Evolutionary conservation across 2,797 vertebrate genomes (phyloP).

Genomic region (Pangasius larnaudii): DNA sequence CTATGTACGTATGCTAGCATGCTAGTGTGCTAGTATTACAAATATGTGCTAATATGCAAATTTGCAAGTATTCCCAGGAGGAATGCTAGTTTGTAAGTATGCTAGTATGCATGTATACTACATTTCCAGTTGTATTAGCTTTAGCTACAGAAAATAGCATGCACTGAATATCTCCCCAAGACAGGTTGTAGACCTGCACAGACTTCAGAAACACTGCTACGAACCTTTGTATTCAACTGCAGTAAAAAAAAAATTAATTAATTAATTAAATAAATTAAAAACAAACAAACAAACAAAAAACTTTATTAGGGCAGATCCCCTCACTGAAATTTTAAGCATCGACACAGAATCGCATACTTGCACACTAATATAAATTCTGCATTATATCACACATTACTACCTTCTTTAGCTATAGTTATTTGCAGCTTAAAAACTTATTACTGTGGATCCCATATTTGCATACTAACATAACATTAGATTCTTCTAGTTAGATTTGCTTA

Average conservation of each 20-base stretch:
- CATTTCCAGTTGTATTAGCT: not conserved
- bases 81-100: not conserved
- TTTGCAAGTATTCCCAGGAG: not conserved
- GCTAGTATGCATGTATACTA: not conserved
- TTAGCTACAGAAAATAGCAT: not conserved
- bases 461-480: no score
- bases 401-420: not conserved
- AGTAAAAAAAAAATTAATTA: no score
- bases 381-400: not conserved
- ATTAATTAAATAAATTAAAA: no score
- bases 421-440: not conserved
- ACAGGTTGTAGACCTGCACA: not conserved
- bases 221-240: no score
- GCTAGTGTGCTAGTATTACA: not conserved
- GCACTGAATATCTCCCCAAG: not conserved
- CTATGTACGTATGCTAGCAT: not conserved
- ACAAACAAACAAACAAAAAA: no score
- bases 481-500: no score
- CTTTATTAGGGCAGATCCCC: no score
- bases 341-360: no score
- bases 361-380: not conserved
- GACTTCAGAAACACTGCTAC: not conserved
- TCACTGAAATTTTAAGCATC: not conserved
- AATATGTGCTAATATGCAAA: not conserved
- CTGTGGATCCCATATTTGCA: not conserved